Conservation (phyloP, 2,797 vertebrate species). For the Trachops cirrhosus region DNA sequence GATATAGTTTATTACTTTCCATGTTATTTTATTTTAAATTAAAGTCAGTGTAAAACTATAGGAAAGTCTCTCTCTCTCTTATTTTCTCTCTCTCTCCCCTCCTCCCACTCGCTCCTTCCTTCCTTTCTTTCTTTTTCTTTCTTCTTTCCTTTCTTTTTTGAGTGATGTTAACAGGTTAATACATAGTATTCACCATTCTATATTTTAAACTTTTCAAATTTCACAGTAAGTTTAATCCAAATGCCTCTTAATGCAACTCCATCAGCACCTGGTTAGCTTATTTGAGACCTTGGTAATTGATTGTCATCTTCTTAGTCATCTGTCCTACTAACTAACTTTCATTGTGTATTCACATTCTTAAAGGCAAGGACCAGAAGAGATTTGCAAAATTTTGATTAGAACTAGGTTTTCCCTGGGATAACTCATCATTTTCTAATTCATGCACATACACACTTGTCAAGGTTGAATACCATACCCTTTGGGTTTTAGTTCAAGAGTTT, state of each 20-base stretch:
- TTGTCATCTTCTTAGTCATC: not conserved
- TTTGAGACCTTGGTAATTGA: not conserved
- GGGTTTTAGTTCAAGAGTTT: not conserved
- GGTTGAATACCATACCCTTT: not conserved
- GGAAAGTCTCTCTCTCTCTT: not conserved
- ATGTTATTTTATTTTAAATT: constrained; percentile 76
- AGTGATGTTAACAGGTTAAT: not conserved
- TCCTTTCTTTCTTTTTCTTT: not conserved
- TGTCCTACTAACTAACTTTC: not conserved
- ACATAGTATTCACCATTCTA: not conserved
- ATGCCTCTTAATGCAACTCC: not conserved
- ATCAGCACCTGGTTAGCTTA: no score
- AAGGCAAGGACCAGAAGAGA: not conserved
- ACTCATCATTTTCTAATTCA: not conserved
- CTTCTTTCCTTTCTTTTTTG: not conserved
- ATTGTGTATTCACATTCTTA: not conserved
- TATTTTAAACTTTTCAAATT: not conserved
- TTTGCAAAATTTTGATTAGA: not conserved
- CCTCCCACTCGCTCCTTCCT: not conserved
- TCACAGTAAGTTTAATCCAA: not conserved
- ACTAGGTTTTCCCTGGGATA: not conserved
- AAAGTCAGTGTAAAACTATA: constrained; percentile 71
- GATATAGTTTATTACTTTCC: constrained; percentile 76
- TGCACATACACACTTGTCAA: not conserved
- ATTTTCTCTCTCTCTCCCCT: not conserved